Conservation (phyloP, 30 jellyfish, hydroid and myxozoan species). For the Cassiopea andromeda region DNA sequence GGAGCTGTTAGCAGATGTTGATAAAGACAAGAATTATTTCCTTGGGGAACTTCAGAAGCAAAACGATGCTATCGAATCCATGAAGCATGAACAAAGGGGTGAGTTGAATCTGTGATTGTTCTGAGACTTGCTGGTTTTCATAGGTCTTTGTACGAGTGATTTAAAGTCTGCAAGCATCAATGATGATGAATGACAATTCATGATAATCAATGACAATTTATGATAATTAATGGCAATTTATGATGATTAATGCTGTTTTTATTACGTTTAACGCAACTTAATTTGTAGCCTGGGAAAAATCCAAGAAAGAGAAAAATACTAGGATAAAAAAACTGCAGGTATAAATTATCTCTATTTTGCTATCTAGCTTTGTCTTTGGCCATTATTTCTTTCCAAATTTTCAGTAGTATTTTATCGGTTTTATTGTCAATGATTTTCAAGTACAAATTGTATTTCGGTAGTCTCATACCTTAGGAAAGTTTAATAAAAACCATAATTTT, state of each 20-base stretch:
- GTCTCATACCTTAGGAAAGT: too few relatives aligned
- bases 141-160: too few relatives aligned
- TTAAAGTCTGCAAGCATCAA: too few relatives aligned
- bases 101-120: background rate
- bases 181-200: too few relatives aligned
- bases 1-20: constrained; percentile 34
- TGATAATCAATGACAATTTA: too few relatives aligned
- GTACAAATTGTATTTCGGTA: too few relatives aligned
- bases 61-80: constrained; percentile 34
- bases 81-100: constrained; percentile 45
- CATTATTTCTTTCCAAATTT: background rate
- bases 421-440: too few relatives aligned
- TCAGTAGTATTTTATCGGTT: too few relatives aligned
- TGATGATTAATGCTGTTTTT: too few relatives aligned
- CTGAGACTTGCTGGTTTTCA: too few relatives aligned
- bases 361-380: background rate
- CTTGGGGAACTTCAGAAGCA: constrained; percentile 62
- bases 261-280: background rate
- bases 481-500: too few relatives aligned
- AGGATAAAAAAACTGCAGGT: constrained; percentile 47
- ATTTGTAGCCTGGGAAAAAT: constrained; percentile 20
- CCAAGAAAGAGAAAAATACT: constrained; percentile 41
- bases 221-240: too few relatives aligned
- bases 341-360: background rate
- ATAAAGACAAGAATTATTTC: constrained; percentile 59